Evolutionary conservation across 2,113 vertebrate genomes (phyloP).

Genomic region (Rhinolophus ferrumequinum): DNA sequence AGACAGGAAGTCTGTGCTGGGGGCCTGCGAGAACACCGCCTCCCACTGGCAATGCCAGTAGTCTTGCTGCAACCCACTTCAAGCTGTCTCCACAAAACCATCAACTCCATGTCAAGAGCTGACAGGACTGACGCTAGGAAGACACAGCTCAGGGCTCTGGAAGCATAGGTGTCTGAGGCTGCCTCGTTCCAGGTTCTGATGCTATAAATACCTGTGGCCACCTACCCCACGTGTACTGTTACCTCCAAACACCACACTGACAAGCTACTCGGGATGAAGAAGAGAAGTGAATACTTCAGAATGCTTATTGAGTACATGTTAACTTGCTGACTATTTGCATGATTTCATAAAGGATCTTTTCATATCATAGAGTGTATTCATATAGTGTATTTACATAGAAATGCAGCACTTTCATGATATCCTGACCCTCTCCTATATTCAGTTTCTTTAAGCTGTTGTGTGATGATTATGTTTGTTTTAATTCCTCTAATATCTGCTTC

Average conservation of each 20-base stretch:
- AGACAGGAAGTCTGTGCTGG: background rate
- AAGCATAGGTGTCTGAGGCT: too few species aligned
- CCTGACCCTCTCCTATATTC: conserved; percentile 61
- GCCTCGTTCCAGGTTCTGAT: background rate
- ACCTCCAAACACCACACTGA: background rate
- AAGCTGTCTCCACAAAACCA: background rate
- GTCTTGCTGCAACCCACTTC: background rate
- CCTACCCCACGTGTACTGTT: background rate
- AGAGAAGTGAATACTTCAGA: background rate
- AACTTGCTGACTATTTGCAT: background rate
- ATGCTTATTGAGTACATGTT: background rate
- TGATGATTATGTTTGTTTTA: conserved; percentile 77
- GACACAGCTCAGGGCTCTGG: background rate
- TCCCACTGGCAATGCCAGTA: background rate
- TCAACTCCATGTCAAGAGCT: too few species aligned
- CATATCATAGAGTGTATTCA: background rate
- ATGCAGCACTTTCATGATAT: conserved; percentile 34
- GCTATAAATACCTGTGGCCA: background rate
- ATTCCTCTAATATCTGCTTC: conserved; percentile 84
- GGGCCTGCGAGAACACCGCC: background rate
- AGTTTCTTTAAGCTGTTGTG: conserved; percentile 72
- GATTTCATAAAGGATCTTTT: background rate
- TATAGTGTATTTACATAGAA: background rate
- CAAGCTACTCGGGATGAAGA: background rate
- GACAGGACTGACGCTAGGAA: background rate